phyloP scores from a whole-genome alignment of 2,888 invertebrate species.

The Torymus tubicola region DNA sequence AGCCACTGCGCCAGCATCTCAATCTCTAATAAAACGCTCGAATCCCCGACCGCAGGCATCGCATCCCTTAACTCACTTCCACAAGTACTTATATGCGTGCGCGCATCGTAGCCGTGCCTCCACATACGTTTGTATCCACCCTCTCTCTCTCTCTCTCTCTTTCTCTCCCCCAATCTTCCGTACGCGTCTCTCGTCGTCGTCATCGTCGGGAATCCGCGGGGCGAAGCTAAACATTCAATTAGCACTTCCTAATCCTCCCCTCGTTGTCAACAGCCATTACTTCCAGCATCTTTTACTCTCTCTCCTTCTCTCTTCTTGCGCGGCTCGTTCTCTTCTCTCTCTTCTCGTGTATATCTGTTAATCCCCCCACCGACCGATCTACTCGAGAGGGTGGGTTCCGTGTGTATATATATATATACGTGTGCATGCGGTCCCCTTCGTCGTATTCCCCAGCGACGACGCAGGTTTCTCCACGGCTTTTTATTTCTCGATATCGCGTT shows the following conservation, averaged over 20 bases:
- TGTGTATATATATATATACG: slow-evolving; percentile 31
- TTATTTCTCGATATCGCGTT: no score
- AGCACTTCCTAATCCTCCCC: slow-evolving; percentile 74
- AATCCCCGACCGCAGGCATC: no score
- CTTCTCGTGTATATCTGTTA: slow-evolving; percentile 69
- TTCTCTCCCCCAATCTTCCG: not conserved
- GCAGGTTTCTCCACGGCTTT: no score
- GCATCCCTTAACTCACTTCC: not conserved
- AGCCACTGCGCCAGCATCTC: no score
- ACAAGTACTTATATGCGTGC: not conserved
- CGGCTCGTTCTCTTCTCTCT: slow-evolving; percentile 55
- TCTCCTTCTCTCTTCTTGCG: slow-evolving; percentile 59
- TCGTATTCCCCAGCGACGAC: no score
- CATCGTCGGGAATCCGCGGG: slow-evolving; percentile 19
- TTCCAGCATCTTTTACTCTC: slow-evolving; percentile 74
- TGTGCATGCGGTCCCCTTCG: no score
- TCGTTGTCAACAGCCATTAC: slow-evolving; percentile 75
- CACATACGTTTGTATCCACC: no score
- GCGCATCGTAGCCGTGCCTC: no score
- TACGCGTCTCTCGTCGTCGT: not conserved
- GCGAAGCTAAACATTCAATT: slow-evolving; percentile 75
- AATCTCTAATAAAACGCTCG: no score
- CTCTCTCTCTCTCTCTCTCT: no score
- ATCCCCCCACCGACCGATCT: slow-evolving; percentile 73
- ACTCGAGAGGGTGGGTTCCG: slow-evolving; percentile 72